Evolutionary conservation across 2,797 vertebrate species (phyloP).

Genomic region (Enteromius trimaculatus): DNA sequence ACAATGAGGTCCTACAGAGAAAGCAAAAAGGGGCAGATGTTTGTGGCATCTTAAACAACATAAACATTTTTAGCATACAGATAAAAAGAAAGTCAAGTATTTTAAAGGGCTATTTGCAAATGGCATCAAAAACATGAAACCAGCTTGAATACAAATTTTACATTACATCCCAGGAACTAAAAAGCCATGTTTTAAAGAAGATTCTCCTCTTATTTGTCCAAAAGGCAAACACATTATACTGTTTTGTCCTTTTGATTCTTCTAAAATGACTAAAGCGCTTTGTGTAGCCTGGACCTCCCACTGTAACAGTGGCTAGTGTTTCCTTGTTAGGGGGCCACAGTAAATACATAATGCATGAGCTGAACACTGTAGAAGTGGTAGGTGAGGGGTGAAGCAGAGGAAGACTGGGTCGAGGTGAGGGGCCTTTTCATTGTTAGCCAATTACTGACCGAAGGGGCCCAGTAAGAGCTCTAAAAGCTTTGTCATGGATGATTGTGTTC

Average conservation of each 20-base stretch:
- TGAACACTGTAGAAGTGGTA: slow-evolving; percentile 50
- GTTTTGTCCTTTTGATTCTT: slow-evolving; percentile 16
- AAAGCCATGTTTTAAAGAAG: background rate
- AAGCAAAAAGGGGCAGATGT: background rate
- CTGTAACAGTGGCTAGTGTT: slow-evolving; percentile 42
- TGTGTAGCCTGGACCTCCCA: slow-evolving; percentile 25
- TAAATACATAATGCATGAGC: slow-evolving; percentile 45
- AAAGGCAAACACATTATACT: background rate
- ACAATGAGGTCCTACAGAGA: slow-evolving; percentile 87
- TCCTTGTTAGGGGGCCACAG: slow-evolving; percentile 35
- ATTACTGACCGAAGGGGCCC: slow-evolving; percentile 68
- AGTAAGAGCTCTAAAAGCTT: slow-evolving; percentile 67
- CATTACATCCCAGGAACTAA: background rate
- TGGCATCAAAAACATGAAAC: background rate
- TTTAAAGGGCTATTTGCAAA: background rate
- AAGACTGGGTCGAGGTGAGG: slow-evolving; percentile 62
- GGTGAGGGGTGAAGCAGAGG: slow-evolving; percentile 52
- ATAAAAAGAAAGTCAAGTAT: background rate
- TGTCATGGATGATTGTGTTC: slow-evolving; percentile 40
- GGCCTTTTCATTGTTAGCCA: slow-evolving; percentile 70
- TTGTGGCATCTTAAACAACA: background rate
- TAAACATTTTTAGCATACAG: background rate
- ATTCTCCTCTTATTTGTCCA: background rate
- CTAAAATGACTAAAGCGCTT: slow-evolving; percentile 28
- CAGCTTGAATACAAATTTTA: background rate